A percentile compares a stretch with the other conserved stretches of the same genome.
These are phyloP conservation scores for Thomomys bottae DNA, from an alignment of 2,113 vertebrate genomes.

Conservation along the genomic window DNA sequence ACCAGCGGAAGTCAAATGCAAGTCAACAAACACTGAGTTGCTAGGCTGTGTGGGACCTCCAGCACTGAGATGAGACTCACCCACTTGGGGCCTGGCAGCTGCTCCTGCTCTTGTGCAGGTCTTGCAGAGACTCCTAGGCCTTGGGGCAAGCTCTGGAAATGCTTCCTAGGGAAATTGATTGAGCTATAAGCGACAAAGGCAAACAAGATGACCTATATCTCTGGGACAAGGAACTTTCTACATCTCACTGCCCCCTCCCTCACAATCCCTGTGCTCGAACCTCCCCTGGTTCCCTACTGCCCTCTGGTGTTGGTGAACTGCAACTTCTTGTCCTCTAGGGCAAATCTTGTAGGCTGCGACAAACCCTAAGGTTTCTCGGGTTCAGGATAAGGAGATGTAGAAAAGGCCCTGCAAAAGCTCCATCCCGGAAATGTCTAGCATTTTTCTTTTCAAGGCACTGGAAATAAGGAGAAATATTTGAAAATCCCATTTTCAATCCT, in stretches of 20 bases:
- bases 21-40: not conserved
- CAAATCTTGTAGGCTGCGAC: not conserved
- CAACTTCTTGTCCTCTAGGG: not conserved
- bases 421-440: not conserved
- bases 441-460: constrained; percentile 13
- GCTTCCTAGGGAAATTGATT: not conserved
- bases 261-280: not conserved
- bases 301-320: not conserved
- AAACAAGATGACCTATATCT: not conserved
- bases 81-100: not conserved
- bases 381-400: not conserved
- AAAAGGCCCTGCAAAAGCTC: not conserved
- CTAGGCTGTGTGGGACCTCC: not conserved
- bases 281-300: not conserved
- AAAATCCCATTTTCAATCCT: not conserved
- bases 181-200: not conserved
- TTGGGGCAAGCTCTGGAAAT: not conserved
- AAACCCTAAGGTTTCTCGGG: not conserved
- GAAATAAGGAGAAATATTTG: not conserved
- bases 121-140: not conserved
- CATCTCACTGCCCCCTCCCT: too few relatives aligned
- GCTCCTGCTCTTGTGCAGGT: not conserved
- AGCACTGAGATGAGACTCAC: not conserved
- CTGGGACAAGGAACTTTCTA: not conserved
- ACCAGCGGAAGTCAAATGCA: not conserved